A percentile compares a stretch with the other conserved stretches of the same genome.
Evolutionary conservation across 2,797 vertebrate species (phyloP).

Genomic region (Micrastur ruficollis): DNA sequence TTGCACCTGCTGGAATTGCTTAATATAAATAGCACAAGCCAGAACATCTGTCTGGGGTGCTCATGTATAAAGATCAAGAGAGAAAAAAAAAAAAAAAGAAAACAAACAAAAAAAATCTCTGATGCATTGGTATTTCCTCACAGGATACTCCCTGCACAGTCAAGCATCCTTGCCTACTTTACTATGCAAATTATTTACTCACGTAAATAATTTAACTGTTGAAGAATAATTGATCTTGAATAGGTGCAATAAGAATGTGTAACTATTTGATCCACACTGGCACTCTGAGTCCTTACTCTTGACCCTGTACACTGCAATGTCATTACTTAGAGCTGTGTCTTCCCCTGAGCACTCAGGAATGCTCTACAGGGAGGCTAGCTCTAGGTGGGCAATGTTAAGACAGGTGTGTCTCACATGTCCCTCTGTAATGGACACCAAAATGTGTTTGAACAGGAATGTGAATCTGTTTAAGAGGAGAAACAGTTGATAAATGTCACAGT

Average conservation of each 20-base stretch:
- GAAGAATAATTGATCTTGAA: neutral
- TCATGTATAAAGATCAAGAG: neutral
- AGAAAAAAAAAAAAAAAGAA: neutral
- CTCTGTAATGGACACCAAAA: neutral
- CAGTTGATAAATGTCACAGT: neutral
- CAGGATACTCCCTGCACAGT: neutral
- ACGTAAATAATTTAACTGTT: neutral
- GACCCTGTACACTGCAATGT: neutral
- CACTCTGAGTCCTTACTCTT: neutral
- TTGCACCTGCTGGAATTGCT: slow-evolving; percentile 18
- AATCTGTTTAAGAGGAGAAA: neutral
- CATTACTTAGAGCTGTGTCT: neutral
- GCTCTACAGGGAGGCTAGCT: neutral
- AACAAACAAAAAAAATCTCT: neutral
- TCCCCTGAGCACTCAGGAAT: neutral
- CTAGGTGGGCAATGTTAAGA: neutral
- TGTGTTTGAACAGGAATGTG: neutral
- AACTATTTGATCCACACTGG: neutral
- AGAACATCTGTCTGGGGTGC: neutral
- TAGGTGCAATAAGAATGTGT: neutral
- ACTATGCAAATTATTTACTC: neutral
- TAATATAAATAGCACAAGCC: neutral
- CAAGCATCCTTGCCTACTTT: neutral
- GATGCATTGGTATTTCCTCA: neutral
- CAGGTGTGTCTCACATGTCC: neutral